phyloP scores from a whole-genome alignment of 2,797 vertebrate species.

The Bradypodion ventrale region DNA sequence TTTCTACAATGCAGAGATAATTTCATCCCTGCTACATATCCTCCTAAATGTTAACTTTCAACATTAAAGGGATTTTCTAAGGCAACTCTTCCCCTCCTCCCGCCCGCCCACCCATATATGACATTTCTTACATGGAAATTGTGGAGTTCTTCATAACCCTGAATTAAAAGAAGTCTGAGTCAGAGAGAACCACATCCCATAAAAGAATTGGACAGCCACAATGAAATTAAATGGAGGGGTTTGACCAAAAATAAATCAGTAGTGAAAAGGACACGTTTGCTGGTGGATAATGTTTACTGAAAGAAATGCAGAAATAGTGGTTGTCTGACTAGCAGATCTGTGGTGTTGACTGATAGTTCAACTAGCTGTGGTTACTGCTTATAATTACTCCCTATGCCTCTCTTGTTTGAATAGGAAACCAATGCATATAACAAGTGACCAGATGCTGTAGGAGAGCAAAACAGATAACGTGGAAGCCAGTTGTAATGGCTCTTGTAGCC shows the following conservation, averaged over 20 bases:
- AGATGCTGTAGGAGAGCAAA: too few species aligned
- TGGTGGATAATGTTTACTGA: neutral
- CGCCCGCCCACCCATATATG: neutral
- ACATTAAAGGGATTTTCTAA: neutral
- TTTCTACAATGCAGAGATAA: too few species aligned
- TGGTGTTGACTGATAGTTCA: neutral
- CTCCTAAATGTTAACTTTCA: neutral
- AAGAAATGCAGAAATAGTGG: neutral
- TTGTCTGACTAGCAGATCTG: neutral
- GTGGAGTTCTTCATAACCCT: neutral
- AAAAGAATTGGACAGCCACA: constrained; percentile 12
- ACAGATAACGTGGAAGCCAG: too few species aligned
- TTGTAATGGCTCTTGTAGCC: too few species aligned
- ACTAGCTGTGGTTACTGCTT: neutral
- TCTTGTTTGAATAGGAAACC: too few species aligned
- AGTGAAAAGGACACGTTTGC: neutral
- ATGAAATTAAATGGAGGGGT: neutral
- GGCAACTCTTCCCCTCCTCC: too few species aligned
- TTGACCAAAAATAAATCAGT: neutral
- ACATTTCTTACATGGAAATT: constrained; percentile 2
- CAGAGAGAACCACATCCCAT: constrained; percentile 11
- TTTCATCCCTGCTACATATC: neutral
- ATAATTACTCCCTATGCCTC: neutral
- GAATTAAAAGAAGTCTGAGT: constrained; percentile 1
- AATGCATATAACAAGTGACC: too few species aligned